Evolutionary conservation across 2,797 vertebrate species (phyloP).

Genomic region (Coregonus suidteri): DNA sequence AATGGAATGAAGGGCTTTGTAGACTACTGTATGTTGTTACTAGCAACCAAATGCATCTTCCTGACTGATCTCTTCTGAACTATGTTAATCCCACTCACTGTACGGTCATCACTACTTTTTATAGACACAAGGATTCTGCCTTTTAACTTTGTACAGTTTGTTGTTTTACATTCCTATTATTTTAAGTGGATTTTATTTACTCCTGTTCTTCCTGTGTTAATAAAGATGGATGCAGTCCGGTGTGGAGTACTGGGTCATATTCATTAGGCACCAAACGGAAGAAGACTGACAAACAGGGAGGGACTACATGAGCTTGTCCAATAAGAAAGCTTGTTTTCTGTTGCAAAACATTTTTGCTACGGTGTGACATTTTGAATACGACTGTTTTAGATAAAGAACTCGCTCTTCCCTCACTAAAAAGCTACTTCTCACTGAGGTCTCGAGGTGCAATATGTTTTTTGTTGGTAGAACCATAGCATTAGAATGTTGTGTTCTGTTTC

Average conservation of each 20-base stretch:
- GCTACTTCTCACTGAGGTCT: slow-evolving; percentile 63
- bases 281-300: background rate
- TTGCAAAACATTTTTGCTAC: background rate
- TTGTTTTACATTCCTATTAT: slow-evolving; percentile 55
- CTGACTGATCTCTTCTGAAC: background rate
- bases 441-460: slow-evolving; percentile 77
- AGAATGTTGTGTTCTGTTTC: slow-evolving; percentile 1
- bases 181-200: slow-evolving; percentile 43
- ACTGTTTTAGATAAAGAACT: slow-evolving; percentile 34
- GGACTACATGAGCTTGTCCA: background rate
- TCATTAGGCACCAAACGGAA: slow-evolving; percentile 1
- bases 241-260: slow-evolving; percentile 26
- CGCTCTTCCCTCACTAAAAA: slow-evolving; percentile 52
- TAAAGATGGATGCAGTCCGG: slow-evolving; percentile 41
- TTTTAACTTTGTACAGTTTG: slow-evolving; percentile 55
- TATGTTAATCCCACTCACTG: slow-evolving; percentile 25
- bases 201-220: slow-evolving; percentile 4
- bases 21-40: too few relatives aligned
- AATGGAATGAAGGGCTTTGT: background rate
- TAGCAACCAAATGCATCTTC: background rate
- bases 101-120: slow-evolving; percentile 21
- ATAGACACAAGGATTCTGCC: slow-evolving; percentile 34
- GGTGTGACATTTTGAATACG: background rate
- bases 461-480: background rate
- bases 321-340: slow-evolving; percentile 1